Percentiles rank a stretch among this genome's conserved stretches.
Evolutionary conservation across 2,797 vertebrate species (phyloP).

Genomic region (Phalloptychus januarius): DNA sequence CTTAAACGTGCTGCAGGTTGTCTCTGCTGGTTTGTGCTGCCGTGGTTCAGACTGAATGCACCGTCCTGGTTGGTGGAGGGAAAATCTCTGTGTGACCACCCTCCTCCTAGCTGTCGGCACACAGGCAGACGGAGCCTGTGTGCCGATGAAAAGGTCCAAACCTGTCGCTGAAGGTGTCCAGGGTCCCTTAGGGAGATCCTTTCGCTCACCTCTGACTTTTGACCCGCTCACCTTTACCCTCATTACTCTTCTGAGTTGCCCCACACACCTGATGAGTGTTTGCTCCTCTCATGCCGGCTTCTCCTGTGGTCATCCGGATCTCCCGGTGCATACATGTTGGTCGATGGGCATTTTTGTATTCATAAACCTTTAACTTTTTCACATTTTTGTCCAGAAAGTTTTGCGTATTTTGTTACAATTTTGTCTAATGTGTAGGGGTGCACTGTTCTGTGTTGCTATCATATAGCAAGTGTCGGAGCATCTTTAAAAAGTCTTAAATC

Average conservation of each 20-base stretch:
- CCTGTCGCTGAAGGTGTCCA: slow-evolving; percentile 56
- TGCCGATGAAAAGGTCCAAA: slow-evolving; percentile 69
- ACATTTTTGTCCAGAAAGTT: background rate
- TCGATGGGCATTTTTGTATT: slow-evolving; percentile 36
- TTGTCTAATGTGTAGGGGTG: no score
- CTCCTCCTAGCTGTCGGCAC: slow-evolving; percentile 49
- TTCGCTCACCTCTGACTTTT: slow-evolving; percentile 58
- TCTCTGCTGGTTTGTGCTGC: slow-evolving; percentile 43
- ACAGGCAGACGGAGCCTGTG: slow-evolving; percentile 58
- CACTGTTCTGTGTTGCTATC: background rate
- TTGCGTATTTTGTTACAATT: background rate
- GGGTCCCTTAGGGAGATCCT: slow-evolving; percentile 61
- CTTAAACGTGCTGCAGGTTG: slow-evolving; percentile 63
- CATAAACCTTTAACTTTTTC: background rate
- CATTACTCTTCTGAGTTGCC: slow-evolving; percentile 58
- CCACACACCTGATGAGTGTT: slow-evolving; percentile 73
- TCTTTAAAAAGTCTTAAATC: no score
- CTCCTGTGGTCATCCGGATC: slow-evolving; percentile 34
- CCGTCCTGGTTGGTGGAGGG: slow-evolving; percentile 24
- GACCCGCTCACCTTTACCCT: slow-evolving; percentile 60
- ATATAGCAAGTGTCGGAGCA: background rate
- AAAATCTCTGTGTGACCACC: slow-evolving; percentile 32
- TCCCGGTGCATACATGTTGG: slow-evolving; percentile 44
- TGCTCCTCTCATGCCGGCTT: slow-evolving; percentile 45
- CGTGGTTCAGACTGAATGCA: slow-evolving; percentile 16